phyloP scores from a whole-genome alignment of 2,113 vertebrate species.

The Saccopteryx bilineata region DNA sequence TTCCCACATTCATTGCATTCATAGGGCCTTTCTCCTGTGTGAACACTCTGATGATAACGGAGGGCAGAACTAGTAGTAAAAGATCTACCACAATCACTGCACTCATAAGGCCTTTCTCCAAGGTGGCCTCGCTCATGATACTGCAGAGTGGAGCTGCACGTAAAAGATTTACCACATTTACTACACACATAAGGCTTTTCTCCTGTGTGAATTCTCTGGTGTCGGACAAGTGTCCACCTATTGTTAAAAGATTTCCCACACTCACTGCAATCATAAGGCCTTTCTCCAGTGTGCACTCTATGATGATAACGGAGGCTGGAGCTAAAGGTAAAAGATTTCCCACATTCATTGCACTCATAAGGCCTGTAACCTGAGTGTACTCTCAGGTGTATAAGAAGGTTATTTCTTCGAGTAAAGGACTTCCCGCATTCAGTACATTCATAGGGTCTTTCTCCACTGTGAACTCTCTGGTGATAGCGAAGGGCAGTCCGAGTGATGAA shows the following conservation, averaged over 20 bases:
- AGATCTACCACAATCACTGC: slow-evolving; percentile 40
- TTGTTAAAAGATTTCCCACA: slow-evolving; percentile 53
- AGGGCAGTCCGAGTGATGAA: slow-evolving; percentile 32
- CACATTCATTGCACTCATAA: no score
- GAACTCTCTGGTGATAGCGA: neutral
- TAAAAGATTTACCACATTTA: slow-evolving; percentile 56
- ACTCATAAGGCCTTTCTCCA: slow-evolving; percentile 44
- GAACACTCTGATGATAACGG: slow-evolving; percentile 39
- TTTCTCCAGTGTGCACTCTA: slow-evolving; percentile 45
- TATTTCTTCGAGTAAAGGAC: neutral
- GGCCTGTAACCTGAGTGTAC: no score
- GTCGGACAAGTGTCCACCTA: slow-evolving; percentile 27
- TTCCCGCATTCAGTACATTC: slow-evolving; percentile 43
- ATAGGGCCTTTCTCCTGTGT: slow-evolving; percentile 59
- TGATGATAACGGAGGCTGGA: slow-evolving; percentile 25
- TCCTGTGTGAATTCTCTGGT: slow-evolving; percentile 54
- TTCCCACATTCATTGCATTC: slow-evolving; percentile 52
- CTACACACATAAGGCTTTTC: slow-evolving; percentile 51
- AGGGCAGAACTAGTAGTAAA: slow-evolving; percentile 44
- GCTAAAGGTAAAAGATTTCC: neutral
- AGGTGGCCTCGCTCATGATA: slow-evolving; percentile 47
- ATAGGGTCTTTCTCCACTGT: neutral
- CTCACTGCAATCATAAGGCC: slow-evolving; percentile 37
- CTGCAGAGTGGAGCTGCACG: neutral
- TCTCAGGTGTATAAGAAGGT: no score